phyloP scores from a whole-genome alignment of 1,140 invertebrate genomes.

The Macrobrachium nipponense region DNA sequence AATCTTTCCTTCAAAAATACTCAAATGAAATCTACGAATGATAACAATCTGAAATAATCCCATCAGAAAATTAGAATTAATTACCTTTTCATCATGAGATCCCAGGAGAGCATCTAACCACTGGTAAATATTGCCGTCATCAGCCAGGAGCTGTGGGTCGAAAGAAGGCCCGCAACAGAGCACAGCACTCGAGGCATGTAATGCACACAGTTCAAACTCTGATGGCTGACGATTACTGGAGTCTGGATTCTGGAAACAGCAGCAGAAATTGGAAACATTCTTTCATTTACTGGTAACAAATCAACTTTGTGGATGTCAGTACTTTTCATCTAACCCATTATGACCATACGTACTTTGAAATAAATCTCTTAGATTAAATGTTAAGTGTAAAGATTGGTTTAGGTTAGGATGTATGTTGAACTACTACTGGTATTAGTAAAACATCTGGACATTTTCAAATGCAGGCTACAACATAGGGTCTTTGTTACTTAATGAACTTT shows the following conservation, averaged over 20 bases:
- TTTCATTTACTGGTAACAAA: not conserved
- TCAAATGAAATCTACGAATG: not conserved
- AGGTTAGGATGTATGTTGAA: too few relatives aligned
- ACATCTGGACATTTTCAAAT: too few relatives aligned
- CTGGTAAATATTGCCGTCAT: conserved; percentile 88
- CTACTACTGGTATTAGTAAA: too few relatives aligned
- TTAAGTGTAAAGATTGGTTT: too few relatives aligned
- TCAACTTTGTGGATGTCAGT: not conserved
- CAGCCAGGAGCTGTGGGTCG: conserved; percentile 86
- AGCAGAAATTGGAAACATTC: not conserved
- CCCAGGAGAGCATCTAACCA: conserved; percentile 93
- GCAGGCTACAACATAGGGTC: too few relatives aligned
- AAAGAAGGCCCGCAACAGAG: conserved; percentile 96
- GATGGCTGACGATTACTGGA: conserved; percentile 66
- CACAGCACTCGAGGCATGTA: conserved; percentile 92
- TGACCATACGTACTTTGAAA: too few relatives aligned
- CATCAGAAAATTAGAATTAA: not conserved
- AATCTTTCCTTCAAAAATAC: too few relatives aligned
- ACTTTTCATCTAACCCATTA: too few relatives aligned
- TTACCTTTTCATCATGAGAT: conserved; percentile 87
- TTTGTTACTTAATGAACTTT: too few relatives aligned
- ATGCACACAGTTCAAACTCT: conserved; percentile 76
- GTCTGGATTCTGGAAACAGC: conserved; percentile 2
- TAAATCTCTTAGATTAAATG: too few relatives aligned
- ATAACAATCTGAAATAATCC: not conserved